phyloP scores from a whole-genome alignment of 2,113 vertebrate species.

The Dicaeum eximium region DNA sequence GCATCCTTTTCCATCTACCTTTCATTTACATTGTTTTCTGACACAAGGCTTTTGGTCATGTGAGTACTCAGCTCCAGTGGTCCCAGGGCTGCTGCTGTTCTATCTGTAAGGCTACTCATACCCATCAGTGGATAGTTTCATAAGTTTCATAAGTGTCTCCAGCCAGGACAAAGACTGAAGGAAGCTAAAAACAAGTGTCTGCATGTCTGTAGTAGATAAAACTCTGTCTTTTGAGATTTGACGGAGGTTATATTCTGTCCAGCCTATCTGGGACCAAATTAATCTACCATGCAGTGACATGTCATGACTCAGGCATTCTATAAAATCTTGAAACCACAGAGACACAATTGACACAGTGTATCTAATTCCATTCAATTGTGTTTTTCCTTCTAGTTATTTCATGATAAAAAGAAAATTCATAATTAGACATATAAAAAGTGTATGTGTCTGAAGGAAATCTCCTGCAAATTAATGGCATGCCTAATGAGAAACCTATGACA shows the following conservation, averaged over 20 bases:
- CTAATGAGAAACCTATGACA: neutral
- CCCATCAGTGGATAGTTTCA: neutral
- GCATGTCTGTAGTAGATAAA: neutral
- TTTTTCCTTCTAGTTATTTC: neutral
- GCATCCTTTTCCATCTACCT: neutral
- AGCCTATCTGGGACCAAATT: neutral
- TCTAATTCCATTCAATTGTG: neutral
- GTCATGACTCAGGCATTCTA: neutral
- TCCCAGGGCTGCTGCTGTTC: neutral
- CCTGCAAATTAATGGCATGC: neutral
- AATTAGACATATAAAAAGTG: neutral
- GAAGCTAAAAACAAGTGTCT: neutral
- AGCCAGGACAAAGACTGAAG: neutral
- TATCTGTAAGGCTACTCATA: neutral
- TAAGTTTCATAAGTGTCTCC: neutral
- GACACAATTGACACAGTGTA: neutral
- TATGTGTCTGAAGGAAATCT: neutral
- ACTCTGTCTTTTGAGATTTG: neutral
- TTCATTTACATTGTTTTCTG: neutral
- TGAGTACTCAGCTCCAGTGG: neutral
- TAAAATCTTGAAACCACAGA: neutral
- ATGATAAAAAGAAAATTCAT: neutral
- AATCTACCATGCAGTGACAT: neutral
- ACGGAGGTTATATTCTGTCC: neutral
- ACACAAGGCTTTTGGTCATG: neutral